Conservation (phyloP, 2,113 vertebrate species). For the Strix aluco region DNA sequence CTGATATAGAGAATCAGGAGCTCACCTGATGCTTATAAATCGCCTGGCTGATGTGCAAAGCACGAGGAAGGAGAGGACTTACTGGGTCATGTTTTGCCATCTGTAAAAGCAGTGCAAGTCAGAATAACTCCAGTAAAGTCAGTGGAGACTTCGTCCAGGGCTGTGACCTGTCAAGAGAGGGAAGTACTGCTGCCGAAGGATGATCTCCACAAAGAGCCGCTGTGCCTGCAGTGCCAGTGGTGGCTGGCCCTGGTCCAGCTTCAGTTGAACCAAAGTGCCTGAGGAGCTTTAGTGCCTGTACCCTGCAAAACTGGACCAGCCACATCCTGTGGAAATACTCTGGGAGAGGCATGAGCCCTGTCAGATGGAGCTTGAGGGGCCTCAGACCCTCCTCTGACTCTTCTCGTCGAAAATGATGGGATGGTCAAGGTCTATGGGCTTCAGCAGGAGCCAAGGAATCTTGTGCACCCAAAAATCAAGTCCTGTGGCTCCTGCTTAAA, state of each 20-base stretch:
- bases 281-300: neutral
- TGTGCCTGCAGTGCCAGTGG: neutral
- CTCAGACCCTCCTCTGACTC: neutral
- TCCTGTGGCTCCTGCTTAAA: neutral
- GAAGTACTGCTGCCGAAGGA: neutral
- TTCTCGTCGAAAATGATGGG: neutral
- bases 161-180: neutral
- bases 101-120: neutral
- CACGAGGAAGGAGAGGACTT: neutral
- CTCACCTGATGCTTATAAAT: neutral
- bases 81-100: neutral
- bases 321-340: neutral
- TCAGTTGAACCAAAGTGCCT: neutral
- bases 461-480: neutral
- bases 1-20: neutral
- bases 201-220: neutral
- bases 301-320: accelerated
- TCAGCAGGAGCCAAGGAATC: neutral
- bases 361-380: neutral
- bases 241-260: neutral
- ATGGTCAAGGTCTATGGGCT: neutral
- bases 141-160: neutral
- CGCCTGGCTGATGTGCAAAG: neutral
- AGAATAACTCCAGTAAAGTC: neutral
- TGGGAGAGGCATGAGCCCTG: neutral